Conservation (phyloP, 2,113 vertebrate species). For the Chinchilla lanigera region DNA sequence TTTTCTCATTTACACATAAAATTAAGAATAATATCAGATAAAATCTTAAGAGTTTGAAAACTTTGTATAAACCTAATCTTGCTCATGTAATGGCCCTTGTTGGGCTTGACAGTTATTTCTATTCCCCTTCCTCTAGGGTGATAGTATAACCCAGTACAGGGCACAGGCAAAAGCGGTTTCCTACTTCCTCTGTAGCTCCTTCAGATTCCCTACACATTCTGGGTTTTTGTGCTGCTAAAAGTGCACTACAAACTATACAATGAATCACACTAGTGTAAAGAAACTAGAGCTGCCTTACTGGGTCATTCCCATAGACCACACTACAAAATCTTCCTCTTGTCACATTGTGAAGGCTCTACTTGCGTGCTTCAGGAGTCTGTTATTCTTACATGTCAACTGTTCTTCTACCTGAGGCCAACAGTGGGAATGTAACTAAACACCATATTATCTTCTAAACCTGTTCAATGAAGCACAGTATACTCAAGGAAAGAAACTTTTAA, state of each 20-base stretch:
- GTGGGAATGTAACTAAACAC: not conserved
- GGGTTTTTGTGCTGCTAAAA: not conserved
- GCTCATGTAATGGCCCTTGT: not conserved
- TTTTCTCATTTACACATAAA: constrained; percentile 7
- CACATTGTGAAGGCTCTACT: not conserved
- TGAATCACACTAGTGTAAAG: not conserved
- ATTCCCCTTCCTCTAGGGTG: not conserved
- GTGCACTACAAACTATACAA: not conserved
- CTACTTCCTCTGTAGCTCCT: not conserved
- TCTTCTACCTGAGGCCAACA: not conserved
- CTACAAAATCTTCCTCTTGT: not conserved
- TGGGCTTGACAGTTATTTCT: not conserved
- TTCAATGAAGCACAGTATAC: not conserved
- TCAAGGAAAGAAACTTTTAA: not conserved
- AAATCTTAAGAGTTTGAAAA: constrained; percentile 2
- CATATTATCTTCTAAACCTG: not conserved
- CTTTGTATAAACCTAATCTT: not conserved
- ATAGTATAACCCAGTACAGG: too few species aligned
- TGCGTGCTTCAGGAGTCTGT: not conserved
- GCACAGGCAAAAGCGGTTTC: not conserved
- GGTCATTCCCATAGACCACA: not conserved
- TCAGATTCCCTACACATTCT: not conserved
- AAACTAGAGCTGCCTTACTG: not conserved
- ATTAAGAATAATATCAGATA: not conserved
- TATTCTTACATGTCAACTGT: not conserved